Percentiles rank a stretch among this genome's conserved stretches.
These are phyloP conservation scores for Paedocypris micromegethes DNA, from an alignment of 2,797 vertebrate species.

Conservation along the genomic window DNA sequence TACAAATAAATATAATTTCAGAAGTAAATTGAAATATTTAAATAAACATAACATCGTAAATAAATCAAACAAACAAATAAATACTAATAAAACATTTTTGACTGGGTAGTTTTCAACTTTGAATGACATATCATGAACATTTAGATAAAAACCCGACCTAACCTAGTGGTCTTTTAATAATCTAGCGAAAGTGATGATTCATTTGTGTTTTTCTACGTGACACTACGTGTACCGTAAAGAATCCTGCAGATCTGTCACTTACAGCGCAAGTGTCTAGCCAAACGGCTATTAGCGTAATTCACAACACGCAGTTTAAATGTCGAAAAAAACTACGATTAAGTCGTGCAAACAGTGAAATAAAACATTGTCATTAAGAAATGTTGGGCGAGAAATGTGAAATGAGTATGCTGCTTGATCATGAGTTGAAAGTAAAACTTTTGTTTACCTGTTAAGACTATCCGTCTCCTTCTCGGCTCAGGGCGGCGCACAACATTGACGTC, in stretches of 20 bases:
- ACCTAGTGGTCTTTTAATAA: not conserved
- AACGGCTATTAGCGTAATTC: conserved; percentile 13
- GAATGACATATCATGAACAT: no score
- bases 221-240: not conserved
- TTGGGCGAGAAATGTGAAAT: not conserved
- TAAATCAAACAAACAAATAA: no score
- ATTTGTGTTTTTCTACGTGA: not conserved
- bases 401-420: not conserved
- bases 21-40: no score
- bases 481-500: conserved; percentile 41
- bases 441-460: conserved; percentile 44
- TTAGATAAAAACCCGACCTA: no score
- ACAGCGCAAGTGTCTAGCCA: conserved; percentile 14
- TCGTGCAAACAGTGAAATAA: not conserved
- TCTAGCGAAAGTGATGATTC: not conserved
- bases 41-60: no score
- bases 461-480: conserved; percentile 36
- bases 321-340: not conserved
- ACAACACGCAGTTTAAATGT: conserved; percentile 1
- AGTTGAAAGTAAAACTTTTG: conserved; percentile 13
- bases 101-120: no score
- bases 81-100: no score
- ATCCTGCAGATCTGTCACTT: not conserved
- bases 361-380: no score
- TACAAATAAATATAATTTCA: no score